These are phyloP conservation scores for Rhodeus uyekii DNA, from an alignment of 2,797 vertebrate genomes.

Conservation along the genomic window DNA sequence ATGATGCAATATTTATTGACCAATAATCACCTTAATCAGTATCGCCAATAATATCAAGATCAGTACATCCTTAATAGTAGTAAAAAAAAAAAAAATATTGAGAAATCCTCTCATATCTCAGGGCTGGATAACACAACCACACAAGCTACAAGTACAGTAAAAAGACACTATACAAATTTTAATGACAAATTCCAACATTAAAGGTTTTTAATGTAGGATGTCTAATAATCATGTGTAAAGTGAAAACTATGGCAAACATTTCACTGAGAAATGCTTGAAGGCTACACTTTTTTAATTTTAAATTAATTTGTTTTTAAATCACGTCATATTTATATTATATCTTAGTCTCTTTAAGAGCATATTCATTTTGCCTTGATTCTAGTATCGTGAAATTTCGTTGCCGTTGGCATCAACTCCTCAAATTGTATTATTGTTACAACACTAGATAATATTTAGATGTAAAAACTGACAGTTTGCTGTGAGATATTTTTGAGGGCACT, in stretches of 20 bases:
- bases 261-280: not conserved
- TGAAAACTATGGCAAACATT: not conserved
- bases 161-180: not conserved
- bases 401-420: not conserved
- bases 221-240: not conserved
- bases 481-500: slow-evolving; percentile 43
- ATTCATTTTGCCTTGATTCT: not conserved
- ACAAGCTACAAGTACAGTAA: not conserved
- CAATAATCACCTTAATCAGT: not conserved
- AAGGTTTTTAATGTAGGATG: not conserved
- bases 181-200: not conserved
- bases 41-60: not conserved
- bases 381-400: not conserved
- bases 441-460: not conserved
- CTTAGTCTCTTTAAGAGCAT: not conserved
- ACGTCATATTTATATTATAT: not conserved
- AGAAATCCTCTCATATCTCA: not conserved
- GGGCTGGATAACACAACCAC: not conserved
- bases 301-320: not conserved
- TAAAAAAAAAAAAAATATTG: not conserved
- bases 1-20: not conserved
- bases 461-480: slow-evolving; percentile 37
- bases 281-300: not conserved
- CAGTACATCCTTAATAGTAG: not conserved
- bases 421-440: not conserved